Percentiles rank a stretch among this genome's conserved stretches.
phyloP scores from a whole-genome alignment of 2,113 vertebrate genomes.

The Ceyx margarethae region DNA sequence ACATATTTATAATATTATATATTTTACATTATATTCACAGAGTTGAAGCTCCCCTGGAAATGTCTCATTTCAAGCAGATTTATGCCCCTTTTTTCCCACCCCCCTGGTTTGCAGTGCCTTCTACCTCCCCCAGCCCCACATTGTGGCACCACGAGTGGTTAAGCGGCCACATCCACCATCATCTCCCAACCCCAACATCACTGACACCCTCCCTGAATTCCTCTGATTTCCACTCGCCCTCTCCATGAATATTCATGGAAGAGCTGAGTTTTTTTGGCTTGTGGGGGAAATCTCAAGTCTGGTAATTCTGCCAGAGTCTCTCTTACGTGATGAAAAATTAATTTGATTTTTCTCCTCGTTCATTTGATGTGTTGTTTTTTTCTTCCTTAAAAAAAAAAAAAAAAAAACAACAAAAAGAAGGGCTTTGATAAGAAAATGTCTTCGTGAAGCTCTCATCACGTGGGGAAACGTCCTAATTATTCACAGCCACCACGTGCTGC shows the following conservation, averaged over 20 bases:
- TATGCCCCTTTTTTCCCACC: rapidly evolving
- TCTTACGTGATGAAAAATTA: not conserved
- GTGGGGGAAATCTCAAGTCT: not conserved
- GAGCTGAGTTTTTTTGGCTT: not conserved
- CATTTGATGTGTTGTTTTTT: not conserved
- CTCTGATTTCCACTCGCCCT: not conserved
- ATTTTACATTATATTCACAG: no score
- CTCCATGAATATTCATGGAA: not conserved
- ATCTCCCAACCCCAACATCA: not conserved
- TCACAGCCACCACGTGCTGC: not conserved
- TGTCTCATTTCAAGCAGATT: not conserved
- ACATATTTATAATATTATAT: no score
- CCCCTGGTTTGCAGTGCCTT: rapidly evolving
- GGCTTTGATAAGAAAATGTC: not conserved
- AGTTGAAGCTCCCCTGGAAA: not conserved
- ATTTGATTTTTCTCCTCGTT: not conserved
- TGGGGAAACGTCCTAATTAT: not conserved
- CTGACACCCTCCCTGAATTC: not conserved
- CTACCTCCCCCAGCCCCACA: no score
- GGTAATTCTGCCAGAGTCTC: not conserved
- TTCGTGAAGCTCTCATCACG: not conserved
- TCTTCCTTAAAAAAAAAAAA: no score
- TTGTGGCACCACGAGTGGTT: rapidly evolving
- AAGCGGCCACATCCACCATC: rapidly evolving
- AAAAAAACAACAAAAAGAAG: not conserved